Evolutionary conservation across 2,797 vertebrate genomes (phyloP).

Genomic region (Sebastiscus tertius): DNA sequence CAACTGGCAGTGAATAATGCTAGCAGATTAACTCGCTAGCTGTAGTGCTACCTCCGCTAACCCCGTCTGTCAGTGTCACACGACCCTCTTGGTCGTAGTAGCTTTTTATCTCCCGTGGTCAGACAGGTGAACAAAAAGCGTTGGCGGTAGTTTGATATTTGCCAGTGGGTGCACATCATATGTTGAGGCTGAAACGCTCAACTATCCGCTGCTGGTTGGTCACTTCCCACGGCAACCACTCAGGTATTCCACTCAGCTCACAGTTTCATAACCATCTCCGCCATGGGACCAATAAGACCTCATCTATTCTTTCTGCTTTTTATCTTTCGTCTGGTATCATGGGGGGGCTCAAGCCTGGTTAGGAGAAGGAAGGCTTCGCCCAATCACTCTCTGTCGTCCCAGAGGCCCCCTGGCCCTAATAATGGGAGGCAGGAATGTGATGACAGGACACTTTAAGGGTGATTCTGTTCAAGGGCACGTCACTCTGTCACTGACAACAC

Average conservation of each 20-base stretch:
- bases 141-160: neutral
- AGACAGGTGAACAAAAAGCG: neutral
- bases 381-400: constrained; percentile 60
- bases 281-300: constrained; percentile 43
- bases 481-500: constrained; percentile 79
- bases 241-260: constrained; percentile 45
- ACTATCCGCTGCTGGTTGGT: neutral
- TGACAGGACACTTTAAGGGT: constrained; percentile 81
- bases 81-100: neutral
- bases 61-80: neutral
- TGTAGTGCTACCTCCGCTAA: too few relatives aligned
- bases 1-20: neutral
- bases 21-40: neutral
- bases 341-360: constrained; percentile 44
- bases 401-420: constrained; percentile 48
- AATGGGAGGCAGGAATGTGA: constrained; percentile 80
- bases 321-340: constrained; percentile 49
- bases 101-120: neutral
- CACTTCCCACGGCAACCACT: constrained; percentile 14
- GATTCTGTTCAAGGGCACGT: constrained; percentile 80
- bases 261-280: constrained; percentile 41
- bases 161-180: neutral
- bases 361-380: constrained; percentile 41
- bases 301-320: constrained; percentile 42
- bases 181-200: neutral